A percentile compares a stretch with the other conserved stretches of the same genome.
Conservation (phyloP, 1,140 invertebrate species). For the Tetragonula clypearis region DNA sequence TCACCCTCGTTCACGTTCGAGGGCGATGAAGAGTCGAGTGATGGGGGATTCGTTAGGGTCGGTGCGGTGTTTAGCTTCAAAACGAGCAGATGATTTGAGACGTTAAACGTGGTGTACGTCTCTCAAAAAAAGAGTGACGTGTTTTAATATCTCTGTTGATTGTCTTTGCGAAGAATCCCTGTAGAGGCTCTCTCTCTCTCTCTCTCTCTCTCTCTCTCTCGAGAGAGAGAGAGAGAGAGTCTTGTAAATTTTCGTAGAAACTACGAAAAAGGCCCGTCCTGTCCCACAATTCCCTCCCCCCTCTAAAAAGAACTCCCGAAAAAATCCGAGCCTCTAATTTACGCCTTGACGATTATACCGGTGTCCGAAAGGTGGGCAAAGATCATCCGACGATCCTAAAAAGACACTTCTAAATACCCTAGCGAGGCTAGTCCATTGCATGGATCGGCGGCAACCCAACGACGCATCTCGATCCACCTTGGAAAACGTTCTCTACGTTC, state of each 20-base stretch:
- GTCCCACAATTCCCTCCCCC: background rate
- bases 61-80: background rate
- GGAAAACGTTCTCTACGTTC: slow-evolving; percentile 15
- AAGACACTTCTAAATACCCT: background rate
- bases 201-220: too few species aligned
- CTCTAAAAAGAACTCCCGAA: background rate
- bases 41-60: background rate
- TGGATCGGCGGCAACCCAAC: slow-evolving; percentile 39
- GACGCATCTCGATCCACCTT: slow-evolving; percentile 31
- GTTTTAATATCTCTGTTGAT: too few species aligned
- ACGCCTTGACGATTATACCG: background rate
- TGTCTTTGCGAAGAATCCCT: too few species aligned
- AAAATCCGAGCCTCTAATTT: background rate
- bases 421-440: slow-evolving; percentile 57
- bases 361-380: background rate
- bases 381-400: too few species aligned
- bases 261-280: background rate
- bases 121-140: too few species aligned
- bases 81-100: background rate
- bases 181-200: too few species aligned
- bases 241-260: too few species aligned
- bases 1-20: background rate
- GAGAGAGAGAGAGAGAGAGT: too few species aligned
- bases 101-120: background rate
- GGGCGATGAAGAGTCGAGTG: background rate